Evolutionary conservation across 2,888 invertebrate genomes (phyloP).

Genomic region (Polyommatus iphigenia): DNA sequence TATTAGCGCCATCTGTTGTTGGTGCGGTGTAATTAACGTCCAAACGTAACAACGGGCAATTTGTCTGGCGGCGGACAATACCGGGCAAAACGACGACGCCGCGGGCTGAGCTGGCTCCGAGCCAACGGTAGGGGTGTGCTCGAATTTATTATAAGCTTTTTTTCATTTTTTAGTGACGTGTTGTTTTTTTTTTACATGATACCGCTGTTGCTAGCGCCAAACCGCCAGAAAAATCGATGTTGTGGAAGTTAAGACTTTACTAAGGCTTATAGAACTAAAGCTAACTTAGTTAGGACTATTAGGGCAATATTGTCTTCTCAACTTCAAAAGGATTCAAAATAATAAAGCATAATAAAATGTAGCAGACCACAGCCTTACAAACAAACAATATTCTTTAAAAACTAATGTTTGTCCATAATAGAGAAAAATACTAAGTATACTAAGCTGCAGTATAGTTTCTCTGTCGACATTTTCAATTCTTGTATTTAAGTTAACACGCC

Average conservation of each 20-base stretch:
- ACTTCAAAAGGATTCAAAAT: no score
- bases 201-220: background rate
- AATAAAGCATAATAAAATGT: no score
- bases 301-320: no score
- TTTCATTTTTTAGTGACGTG: background rate
- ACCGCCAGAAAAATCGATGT: background rate
- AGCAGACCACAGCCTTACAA: no score
- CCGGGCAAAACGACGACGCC: conserved; percentile 10
- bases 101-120: background rate
- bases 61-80: conserved; percentile 11
- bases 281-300: no score
- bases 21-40: conserved; percentile 3
- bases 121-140: conserved; percentile 9
- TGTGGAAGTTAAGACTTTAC: background rate
- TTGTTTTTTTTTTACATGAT: background rate
- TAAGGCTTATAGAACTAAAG: no score
- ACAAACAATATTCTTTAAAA: no score
- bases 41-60: conserved; percentile 19
- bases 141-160: conserved; percentile 9
- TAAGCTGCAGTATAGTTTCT: background rate
- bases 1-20: conserved; percentile 18
- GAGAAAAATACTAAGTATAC: no score
- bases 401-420: no score
- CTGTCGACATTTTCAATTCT: background rate
- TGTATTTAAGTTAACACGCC: conserved; percentile 5